A percentile compares a stretch with the other conserved stretches of the same genome.
Evolutionary conservation across 1,140 invertebrate species (phyloP).

Genomic region (Drosophila albomicans): DNA sequence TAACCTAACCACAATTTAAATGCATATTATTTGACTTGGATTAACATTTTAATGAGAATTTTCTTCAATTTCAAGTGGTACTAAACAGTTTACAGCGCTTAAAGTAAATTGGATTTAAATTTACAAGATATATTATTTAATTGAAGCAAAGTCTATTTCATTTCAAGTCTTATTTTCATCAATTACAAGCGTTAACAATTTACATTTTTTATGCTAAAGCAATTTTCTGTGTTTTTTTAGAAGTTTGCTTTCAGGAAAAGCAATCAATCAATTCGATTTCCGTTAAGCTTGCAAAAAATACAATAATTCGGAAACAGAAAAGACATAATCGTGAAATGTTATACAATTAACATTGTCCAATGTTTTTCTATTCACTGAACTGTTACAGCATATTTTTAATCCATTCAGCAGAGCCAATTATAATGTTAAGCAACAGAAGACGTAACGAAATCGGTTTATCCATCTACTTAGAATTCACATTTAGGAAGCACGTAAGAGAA

Average conservation of each 20-base stretch:
- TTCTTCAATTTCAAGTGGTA: neutral
- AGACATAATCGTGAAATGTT: neutral
- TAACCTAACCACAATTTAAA: neutral
- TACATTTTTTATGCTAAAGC: neutral
- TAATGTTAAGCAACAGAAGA: neutral
- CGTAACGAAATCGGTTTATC: slow-evolving; percentile 26
- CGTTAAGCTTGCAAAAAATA: neutral
- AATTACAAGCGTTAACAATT: no score
- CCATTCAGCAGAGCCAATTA: neutral
- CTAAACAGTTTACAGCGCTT: no score
- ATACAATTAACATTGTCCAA: slow-evolving; percentile 2
- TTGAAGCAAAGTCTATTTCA: neutral
- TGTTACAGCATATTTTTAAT: neutral
- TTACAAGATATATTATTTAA: no score
- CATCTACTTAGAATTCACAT: slow-evolving; percentile 25
- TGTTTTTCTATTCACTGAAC: neutral
- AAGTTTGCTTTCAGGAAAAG: neutral
- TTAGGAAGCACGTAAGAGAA: neutral
- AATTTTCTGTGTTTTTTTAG: neutral
- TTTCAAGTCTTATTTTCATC: no score
- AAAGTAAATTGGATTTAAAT: neutral
- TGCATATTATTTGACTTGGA: slow-evolving; percentile 1
- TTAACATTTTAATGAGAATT: slow-evolving; percentile 1
- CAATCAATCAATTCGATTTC: slow-evolving; percentile 2
- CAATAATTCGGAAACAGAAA: neutral